These are phyloP conservation scores for Dicerorhinus sumatrensis DNA, from an alignment of 2,113 vertebrate species.

Conservation along the genomic window DNA sequence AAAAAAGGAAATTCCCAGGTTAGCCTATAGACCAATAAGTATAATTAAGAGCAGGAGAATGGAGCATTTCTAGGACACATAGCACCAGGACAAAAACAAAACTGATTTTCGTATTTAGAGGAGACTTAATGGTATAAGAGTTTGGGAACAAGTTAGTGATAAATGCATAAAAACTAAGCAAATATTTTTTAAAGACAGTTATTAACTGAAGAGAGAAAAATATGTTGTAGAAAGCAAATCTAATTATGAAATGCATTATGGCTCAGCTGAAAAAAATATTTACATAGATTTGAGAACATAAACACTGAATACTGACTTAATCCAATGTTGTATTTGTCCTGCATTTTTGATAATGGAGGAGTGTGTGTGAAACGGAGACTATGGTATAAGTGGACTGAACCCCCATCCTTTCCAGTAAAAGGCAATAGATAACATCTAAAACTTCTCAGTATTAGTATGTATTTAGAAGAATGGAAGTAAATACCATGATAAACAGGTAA, in stretches of 20 bases:
- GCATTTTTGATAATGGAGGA: background rate
- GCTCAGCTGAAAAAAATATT: background rate
- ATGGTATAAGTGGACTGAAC: background rate
- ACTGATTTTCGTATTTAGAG: background rate
- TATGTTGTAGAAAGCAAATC: background rate
- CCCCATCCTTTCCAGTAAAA: background rate
- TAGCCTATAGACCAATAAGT: background rate
- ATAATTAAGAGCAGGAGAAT: background rate
- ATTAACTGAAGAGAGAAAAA: background rate
- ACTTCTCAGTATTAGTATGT: background rate
- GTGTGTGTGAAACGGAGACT: background rate
- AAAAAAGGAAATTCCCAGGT: background rate
- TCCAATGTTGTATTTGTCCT: background rate
- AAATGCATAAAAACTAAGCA: background rate
- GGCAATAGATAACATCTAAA: background rate
- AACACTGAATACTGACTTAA: background rate
- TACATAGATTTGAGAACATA: background rate
- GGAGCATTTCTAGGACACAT: accelerated
- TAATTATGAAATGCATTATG: background rate
- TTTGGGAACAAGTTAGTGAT: background rate
- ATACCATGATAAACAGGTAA: background rate
- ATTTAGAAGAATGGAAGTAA: background rate
- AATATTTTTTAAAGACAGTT: background rate
- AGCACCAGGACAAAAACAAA: background rate
- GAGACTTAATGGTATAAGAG: background rate